Percentiles rank a stretch among this genome's conserved stretches.
These are phyloP conservation scores for Crioceris asparagi DNA, from an alignment of 2,888 invertebrate species.

Conservation along the genomic window DNA sequence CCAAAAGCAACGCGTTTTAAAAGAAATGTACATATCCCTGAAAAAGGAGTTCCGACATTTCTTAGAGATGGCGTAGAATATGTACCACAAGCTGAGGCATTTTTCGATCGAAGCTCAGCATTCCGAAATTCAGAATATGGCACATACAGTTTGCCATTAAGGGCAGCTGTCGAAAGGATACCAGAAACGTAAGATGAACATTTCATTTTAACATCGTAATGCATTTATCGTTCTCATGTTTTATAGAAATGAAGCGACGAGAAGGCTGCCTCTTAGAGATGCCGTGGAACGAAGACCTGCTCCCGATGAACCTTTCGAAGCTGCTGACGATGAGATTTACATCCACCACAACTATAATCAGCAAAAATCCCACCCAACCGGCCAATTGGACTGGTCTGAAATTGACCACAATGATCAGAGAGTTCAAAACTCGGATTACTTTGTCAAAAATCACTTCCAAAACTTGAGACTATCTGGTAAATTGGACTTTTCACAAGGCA, in stretches of 20 bases:
- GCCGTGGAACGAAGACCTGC: conserved; percentile 54
- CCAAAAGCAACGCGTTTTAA: conserved; percentile 13
- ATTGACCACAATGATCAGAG: no score
- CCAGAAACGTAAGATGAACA: conserved; percentile 40
- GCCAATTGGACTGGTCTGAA: no score
- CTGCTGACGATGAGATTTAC: conserved; percentile 1
- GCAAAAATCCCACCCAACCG: conserved; percentile 9
- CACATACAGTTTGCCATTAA: conserved; percentile 47
- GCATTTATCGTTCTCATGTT: neutral
- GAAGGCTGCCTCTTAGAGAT: conserved; percentile 50
- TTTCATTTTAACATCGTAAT: conserved; percentile 9
- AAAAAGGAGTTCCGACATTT: conserved; percentile 31
- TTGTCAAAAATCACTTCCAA: no score
- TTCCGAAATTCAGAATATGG: conserved; percentile 30
- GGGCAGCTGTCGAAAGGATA: conserved; percentile 67
- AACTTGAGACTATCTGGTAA: no score
- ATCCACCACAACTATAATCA: conserved; percentile 3
- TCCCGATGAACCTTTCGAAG: conserved; percentile 30
- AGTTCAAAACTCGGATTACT: no score
- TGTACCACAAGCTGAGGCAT: conserved; percentile 21
- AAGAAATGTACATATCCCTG: conserved; percentile 26
- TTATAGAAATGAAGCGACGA: no score
- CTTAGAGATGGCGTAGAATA: conserved; percentile 40
- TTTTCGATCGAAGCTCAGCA: neutral
- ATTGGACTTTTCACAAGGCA: no score